Evolutionary conservation across 2,888 invertebrate genomes (phyloP), one percentile per base, ranked within the genome.

Genomic region (Candidula unifasciata): DNA sequence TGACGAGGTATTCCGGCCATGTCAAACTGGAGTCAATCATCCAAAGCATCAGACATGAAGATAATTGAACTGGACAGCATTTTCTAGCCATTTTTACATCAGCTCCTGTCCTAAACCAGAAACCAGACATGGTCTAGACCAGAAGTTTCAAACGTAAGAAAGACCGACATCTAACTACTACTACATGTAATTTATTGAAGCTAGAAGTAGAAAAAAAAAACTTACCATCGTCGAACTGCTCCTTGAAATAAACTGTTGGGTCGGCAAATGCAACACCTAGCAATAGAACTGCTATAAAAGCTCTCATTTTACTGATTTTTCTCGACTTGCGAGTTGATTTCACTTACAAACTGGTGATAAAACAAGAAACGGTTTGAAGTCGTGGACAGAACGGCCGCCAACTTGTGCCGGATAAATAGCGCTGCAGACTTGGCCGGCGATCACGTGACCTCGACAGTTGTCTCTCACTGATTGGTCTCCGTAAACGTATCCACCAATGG

Each of bases 211-310:
- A 60, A n/a, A 21, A 6, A 13, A 5, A 33, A 21, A n/a, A 81
- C 71, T 73, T 69, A 81, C 71, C 78, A 52, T 78, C 92, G 80
- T 85, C 88, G 87, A 93, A 94, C 77, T 90, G 88, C 89, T 94
- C 93, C 87, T 91, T 83, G 84, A 94, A 93, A 87, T 92, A 89
- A 27, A 89, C 86, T 24, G 89, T 92, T 71, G 93, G 90, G 2
- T 93, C 91, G 35, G 87, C 86, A 35, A 80, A 80, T 27, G 74
- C 87, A 80, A 85, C 73, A 76, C 87, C 86, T 57, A 87, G 76
- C 80, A 86, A 84, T 35, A 84, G 27, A 33, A 87, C 33, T 33
- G 87, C 54, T 2, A 85, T 57, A 35, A 82, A 60, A 66, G 78
- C 30, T 81, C 80, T 87, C 88, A 88, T 88, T 82, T 54, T 54